Percentiles rank a stretch among this genome's conserved stretches.
These are phyloP conservation scores for Orthonychiurus folsomi DNA, from an alignment of 2,888 invertebrate species.

Conservation along the genomic window DNA sequence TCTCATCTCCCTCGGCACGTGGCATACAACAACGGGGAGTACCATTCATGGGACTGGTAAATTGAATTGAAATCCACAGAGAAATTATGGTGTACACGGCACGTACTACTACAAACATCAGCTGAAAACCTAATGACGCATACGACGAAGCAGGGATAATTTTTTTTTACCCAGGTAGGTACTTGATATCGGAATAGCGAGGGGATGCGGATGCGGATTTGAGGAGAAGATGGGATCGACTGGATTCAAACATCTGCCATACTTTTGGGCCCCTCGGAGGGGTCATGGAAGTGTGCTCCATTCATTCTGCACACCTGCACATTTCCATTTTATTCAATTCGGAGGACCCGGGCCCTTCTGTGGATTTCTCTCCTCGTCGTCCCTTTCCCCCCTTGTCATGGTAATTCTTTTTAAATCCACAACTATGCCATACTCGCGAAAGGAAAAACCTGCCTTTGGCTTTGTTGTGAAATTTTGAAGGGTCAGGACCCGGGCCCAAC, in stretches of 20 bases:
- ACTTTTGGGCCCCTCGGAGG: background rate
- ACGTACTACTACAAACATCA: too few relatives aligned
- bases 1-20: too few relatives aligned
- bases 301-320: background rate
- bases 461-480: background rate
- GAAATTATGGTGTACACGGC: too few relatives aligned
- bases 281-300: background rate
- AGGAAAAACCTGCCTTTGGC: background rate
- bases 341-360: background rate
- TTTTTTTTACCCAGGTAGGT: background rate
- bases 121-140: too few relatives aligned
- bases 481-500: background rate
- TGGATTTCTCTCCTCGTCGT: background rate
- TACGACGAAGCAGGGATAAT: background rate
- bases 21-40: too few relatives aligned
- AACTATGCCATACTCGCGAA: background rate
- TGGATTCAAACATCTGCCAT: background rate
- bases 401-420: background rate
- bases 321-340: constrained; percentile 1
- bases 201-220: background rate
- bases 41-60: too few relatives aligned
- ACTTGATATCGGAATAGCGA: too few relatives aligned
- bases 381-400: background rate
- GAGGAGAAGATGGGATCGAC: background rate
- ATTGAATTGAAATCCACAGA: too few relatives aligned